Percentiles rank a stretch among this genome's conserved stretches.
phyloP scores from a whole-genome alignment of 1,140 invertebrate species.

The Nautilus pompilius region DNA sequence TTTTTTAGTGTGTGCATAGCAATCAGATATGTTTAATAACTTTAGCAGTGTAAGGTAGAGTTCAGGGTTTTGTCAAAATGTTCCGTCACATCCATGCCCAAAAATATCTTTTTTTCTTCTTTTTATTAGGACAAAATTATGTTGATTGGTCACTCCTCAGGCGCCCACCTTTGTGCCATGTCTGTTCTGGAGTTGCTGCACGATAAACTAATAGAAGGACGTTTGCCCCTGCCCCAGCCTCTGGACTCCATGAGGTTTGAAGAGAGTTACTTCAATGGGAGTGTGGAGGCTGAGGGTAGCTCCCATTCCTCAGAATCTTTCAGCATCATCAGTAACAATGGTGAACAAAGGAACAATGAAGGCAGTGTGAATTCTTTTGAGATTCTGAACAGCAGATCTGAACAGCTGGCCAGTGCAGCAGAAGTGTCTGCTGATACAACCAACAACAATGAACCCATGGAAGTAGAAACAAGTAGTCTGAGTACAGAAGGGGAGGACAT shows the following conservation, averaged over 20 bases:
- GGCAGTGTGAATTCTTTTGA: background rate
- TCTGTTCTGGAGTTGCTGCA: conserved; percentile 44
- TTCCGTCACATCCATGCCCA: too few species aligned
- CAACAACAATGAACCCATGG: background rate
- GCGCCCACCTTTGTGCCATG: conserved; percentile 48
- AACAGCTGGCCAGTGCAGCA: background rate
- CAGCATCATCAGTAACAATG: conserved; percentile 33
- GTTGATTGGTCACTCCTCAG: conserved; percentile 50
- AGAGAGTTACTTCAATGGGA: conserved; percentile 25
- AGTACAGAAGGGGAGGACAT: conserved; percentile 1
- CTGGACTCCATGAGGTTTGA: conserved; percentile 19
- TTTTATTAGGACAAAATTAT: conserved; percentile 41
- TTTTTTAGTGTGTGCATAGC: too few species aligned
- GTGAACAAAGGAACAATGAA: background rate
- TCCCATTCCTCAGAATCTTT: conserved; percentile 39
- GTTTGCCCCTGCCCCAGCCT: background rate
- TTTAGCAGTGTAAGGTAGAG: too few species aligned
- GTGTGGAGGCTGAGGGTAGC: conserved; percentile 17
- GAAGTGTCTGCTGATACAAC: too few species aligned
- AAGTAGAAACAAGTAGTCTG: background rate
- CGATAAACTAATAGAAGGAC: conserved; percentile 19
- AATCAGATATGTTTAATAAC: too few species aligned
- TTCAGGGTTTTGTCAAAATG: too few species aligned
- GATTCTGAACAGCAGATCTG: too few species aligned
- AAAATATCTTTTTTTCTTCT: background rate